Conservation (phyloP, 2,113 vertebrate species). For the Lontra canadensis region DNA sequence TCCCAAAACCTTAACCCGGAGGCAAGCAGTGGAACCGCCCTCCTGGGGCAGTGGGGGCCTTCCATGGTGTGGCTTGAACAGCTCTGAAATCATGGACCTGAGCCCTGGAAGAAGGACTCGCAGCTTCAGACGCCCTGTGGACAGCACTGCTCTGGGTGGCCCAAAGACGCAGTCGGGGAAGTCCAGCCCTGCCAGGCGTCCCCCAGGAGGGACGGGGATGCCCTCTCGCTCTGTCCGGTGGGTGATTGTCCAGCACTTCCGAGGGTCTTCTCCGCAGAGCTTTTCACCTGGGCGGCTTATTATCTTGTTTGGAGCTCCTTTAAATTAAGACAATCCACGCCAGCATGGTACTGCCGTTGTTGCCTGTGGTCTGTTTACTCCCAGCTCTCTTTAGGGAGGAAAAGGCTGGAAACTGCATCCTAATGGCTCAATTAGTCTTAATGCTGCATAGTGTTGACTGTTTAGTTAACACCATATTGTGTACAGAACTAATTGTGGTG, state of each 20-base stretch:
- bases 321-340: constrained; percentile 80
- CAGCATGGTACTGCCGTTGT: constrained; percentile 84
- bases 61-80: neutral
- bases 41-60: neutral
- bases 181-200: neutral
- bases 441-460: constrained; percentile 93
- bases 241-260: constrained; percentile 33
- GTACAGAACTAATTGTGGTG: constrained; percentile 99
- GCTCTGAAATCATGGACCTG: neutral
- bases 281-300: constrained; percentile 74
- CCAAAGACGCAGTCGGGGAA: neutral
- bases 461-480: constrained; percentile 91
- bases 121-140: neutral
- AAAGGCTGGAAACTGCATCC: constrained; percentile 96
- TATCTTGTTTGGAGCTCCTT: constrained; percentile 80
- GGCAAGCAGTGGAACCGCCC: neutral
- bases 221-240: fast-evolving
- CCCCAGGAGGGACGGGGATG: fast-evolving
- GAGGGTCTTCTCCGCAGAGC: constrained; percentile 21
- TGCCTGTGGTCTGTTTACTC: constrained; percentile 91
- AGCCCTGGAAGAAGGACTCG: no score
- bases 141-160: neutral
- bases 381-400: constrained; percentile 92
- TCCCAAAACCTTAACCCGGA: constrained; percentile 63
- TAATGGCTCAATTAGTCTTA: constrained; percentile 99